phyloP scores from a whole-genome alignment of 1,140 invertebrate genomes.

The Agrilus planipennis region DNA sequence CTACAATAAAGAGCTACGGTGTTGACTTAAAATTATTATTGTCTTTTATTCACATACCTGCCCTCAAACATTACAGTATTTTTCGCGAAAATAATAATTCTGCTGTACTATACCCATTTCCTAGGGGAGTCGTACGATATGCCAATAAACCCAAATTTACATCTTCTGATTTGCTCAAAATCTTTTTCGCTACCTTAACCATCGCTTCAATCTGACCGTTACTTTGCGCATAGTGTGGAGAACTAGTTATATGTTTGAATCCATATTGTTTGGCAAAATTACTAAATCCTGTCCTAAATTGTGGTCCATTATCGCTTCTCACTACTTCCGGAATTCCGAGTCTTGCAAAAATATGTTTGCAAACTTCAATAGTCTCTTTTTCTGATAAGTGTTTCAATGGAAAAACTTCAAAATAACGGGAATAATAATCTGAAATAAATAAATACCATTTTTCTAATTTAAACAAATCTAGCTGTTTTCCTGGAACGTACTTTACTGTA shows the following conservation, averaged over 20 bases:
- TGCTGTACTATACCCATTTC: constrained; percentile 12
- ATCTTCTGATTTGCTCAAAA: constrained; percentile 18
- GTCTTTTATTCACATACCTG: no score
- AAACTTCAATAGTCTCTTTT: constrained; percentile 11
- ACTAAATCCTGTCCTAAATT: constrained; percentile 15
- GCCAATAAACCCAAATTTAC: constrained; percentile 16
- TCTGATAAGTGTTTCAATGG: constrained; percentile 12
- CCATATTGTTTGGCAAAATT: constrained; percentile 15
- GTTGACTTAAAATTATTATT: no score
- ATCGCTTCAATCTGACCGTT: constrained; percentile 9
- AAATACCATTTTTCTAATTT: constrained; percentile 19
- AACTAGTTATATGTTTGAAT: constrained; percentile 19
- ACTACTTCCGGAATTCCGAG: constrained; percentile 19
- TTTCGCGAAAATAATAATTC: constrained; percentile 15
- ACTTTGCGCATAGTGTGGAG: constrained; percentile 16
- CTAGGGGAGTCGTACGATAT: constrained; percentile 23
- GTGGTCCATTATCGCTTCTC: constrained; percentile 16
- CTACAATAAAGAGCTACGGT: no score
- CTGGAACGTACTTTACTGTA: constrained; percentile 28
- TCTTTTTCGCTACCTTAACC: constrained; percentile 18
- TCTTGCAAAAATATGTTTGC: constrained; percentile 17
- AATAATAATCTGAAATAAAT: constrained; percentile 22
- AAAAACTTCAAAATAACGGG: constrained; percentile 19
- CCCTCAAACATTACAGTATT: no score
- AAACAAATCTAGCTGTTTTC: constrained; percentile 22